A percentile compares a stretch with the other conserved stretches of the same genome.
phyloP scores from a whole-genome alignment of 1,140 invertebrate genomes.

The Drosophila lacteicornis region DNA sequence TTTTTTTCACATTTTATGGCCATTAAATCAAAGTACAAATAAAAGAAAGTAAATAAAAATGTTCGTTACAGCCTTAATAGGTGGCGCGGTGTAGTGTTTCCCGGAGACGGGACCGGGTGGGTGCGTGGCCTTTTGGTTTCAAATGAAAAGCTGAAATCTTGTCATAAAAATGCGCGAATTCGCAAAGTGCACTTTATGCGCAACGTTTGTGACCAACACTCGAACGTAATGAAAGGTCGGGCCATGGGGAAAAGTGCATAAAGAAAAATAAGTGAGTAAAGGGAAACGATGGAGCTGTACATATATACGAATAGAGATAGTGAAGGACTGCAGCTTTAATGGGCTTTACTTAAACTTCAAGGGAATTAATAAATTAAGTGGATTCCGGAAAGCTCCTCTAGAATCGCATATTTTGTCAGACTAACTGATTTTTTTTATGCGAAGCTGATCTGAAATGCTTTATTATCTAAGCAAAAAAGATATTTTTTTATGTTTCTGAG shows the following conservation, averaged over 20 bases:
- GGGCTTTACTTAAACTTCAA: neutral
- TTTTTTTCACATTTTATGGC: conserved; percentile 59
- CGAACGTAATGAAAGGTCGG: conserved; percentile 28
- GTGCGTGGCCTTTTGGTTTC: conserved; percentile 49
- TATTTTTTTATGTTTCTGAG: too few relatives aligned
- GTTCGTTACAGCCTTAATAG: conserved; percentile 66
- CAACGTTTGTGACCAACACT: conserved; percentile 50
- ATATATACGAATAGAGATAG: conserved; percentile 1
- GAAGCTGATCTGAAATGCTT: too few relatives aligned
- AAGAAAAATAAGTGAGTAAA: conserved; percentile 34
- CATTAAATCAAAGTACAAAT: conserved; percentile 81
- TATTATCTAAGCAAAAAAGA: too few relatives aligned
- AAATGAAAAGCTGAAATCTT: conserved; percentile 74
- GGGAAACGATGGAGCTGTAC: neutral
- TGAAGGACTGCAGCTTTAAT: neutral
- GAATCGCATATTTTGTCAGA: neutral
- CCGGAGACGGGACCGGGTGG: neutral
- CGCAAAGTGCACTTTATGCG: conserved; percentile 77
- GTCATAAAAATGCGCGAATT: conserved; percentile 81
- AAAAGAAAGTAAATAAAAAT: conserved; percentile 78
- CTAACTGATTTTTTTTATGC: too few relatives aligned
- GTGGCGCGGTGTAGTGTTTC: conserved; percentile 3
- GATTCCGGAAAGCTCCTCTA: neutral
- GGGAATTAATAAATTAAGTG: neutral
- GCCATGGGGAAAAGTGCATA: conserved; percentile 26